phyloP scores from a whole-genome alignment of 2,888 invertebrate genomes.

The Drosophila mulleri region DNA sequence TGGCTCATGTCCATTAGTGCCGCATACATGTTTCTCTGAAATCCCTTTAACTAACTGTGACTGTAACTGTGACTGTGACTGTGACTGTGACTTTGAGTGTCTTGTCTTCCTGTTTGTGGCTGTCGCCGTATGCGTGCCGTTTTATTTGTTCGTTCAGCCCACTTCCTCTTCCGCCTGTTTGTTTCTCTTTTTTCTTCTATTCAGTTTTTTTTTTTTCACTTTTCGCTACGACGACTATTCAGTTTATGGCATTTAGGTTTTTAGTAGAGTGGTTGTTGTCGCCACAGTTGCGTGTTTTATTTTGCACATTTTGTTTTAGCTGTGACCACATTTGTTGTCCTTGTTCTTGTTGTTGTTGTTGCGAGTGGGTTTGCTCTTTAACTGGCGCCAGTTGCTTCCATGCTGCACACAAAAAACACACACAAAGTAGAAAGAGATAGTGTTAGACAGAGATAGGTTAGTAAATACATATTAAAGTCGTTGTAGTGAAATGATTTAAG shows the following conservation, averaged over 20 bases:
- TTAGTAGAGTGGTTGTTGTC: conserved; percentile 27
- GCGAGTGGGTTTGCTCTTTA: conserved; percentile 22
- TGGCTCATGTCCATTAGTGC: conserved; percentile 66
- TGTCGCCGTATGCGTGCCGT: conserved; percentile 22
- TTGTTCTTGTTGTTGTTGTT: conserved; percentile 15
- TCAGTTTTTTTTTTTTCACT: conserved; percentile 12
- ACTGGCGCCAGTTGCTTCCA: conserved; percentile 55
- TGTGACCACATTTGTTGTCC: conserved; percentile 54
- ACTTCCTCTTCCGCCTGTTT: conserved; percentile 45
- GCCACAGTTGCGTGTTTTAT: conserved; percentile 69
- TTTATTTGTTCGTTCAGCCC: conserved; percentile 35
- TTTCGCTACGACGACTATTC: conserved; percentile 28
- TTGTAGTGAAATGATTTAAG: conserved; percentile 30
- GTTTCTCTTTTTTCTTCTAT: conserved; percentile 10
- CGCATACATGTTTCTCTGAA: conserved; percentile 50
- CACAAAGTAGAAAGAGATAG: conserved; percentile 3
- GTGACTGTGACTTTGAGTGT: not conserved
- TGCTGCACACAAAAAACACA: conserved; percentile 31
- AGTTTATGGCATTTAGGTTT: conserved; percentile 53
- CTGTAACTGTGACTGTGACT: not conserved
- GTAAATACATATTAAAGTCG: conserved; percentile 35
- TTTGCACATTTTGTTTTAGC: conserved; percentile 67
- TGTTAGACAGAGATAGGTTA: conserved; percentile 3
- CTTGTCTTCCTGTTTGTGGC: conserved; percentile 11
- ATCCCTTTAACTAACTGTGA: not conserved